These are phyloP conservation scores for Cheirogaleus medius DNA, from an alignment of 2,113 vertebrate genomes.

Conservation along the genomic window DNA sequence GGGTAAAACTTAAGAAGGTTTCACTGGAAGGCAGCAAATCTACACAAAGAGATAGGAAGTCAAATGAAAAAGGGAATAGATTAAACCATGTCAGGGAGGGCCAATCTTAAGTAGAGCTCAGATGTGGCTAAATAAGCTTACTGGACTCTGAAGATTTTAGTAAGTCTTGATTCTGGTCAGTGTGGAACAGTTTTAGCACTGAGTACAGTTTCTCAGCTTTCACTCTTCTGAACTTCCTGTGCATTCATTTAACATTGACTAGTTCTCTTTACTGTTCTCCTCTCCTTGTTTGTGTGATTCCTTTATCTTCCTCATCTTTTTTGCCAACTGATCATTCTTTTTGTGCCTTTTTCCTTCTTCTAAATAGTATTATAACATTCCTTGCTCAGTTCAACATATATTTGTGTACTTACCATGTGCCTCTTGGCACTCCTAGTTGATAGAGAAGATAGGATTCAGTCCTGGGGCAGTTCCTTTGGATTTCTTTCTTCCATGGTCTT, in stretches of 20 bases:
- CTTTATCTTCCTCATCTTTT: background rate
- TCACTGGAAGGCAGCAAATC: background rate
- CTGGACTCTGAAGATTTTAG: background rate
- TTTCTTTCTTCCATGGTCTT: background rate
- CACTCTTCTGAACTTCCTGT: background rate
- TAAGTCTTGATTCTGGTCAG: background rate
- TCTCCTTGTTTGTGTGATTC: background rate
- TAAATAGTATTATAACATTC: background rate
- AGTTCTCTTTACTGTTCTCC: background rate
- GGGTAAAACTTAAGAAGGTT: background rate
- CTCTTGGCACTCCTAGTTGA: background rate
- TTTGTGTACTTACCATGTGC: background rate
- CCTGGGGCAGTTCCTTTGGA: background rate
- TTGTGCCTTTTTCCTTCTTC: background rate
- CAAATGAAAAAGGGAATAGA: background rate
- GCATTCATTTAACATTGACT: background rate
- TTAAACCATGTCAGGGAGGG: background rate
- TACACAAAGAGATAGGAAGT: background rate
- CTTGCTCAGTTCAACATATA: background rate
- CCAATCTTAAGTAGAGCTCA: background rate
- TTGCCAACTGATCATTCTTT: background rate
- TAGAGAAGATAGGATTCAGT: background rate
- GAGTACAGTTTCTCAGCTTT: background rate
- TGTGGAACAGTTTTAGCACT: background rate
- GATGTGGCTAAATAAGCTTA: background rate